phyloP scores from a whole-genome alignment of 2,113 vertebrate genomes.

The Caracal caracal region DNA sequence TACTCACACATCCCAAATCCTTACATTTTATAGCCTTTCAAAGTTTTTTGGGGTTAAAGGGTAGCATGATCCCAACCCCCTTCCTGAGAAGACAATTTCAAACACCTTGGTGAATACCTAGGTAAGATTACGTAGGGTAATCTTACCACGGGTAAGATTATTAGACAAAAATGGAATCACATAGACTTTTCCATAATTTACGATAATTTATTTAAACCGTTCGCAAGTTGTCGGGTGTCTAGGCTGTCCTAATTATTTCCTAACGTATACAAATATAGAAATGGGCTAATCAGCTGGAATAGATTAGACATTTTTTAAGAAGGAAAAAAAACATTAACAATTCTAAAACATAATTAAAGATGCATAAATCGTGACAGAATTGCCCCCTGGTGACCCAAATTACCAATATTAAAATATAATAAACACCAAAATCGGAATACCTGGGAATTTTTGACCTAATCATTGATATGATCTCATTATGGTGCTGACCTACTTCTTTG shows the following conservation, averaged over 20 bases:
- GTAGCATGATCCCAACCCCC: not conserved
- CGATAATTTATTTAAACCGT: not conserved
- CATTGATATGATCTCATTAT: not conserved
- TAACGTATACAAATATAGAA: not conserved
- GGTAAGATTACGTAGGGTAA: too few relatives aligned
- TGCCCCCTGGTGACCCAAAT: not conserved
- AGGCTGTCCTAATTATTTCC: not conserved
- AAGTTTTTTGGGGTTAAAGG: not conserved
- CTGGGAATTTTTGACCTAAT: not conserved
- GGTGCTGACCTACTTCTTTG: conserved; percentile 29
- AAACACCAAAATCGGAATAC: conserved; percentile 11
- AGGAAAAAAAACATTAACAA: not conserved
- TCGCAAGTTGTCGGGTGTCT: not conserved
- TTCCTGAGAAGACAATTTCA: not conserved
- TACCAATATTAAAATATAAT: not conserved
- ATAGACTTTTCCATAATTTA: not conserved
- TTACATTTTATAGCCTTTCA: not conserved
- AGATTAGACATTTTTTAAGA: not conserved
- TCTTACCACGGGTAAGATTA: not conserved
- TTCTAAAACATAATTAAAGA: not conserved
- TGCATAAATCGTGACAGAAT: not conserved
- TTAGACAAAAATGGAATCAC: not conserved
- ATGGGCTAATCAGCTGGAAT: not conserved
- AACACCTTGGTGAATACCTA: not conserved
- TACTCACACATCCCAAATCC: not conserved